Conservation (phyloP, 2,888 invertebrate species). For the Leucophenga montana region DNA sequence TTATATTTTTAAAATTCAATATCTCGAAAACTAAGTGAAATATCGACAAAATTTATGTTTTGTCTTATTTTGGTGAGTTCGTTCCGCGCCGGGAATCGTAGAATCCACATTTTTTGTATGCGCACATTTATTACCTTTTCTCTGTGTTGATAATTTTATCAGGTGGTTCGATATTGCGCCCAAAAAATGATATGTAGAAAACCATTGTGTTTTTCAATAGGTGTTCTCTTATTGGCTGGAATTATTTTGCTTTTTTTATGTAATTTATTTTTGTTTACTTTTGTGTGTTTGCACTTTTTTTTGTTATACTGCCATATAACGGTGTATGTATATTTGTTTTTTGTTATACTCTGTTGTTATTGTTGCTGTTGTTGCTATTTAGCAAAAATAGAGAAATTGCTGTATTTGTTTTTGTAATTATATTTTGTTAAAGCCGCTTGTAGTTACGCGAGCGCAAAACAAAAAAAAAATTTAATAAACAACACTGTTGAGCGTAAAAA, state of each 20-base stretch:
- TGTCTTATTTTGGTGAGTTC: too few relatives aligned
- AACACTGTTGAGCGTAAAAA: not conserved
- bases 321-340: conserved; percentile 32
- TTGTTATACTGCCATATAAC: conserved; percentile 26
- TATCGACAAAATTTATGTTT: too few relatives aligned
- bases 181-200: conserved; percentile 70
- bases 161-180: conserved; percentile 65
- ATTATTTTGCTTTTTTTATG: conserved; percentile 38
- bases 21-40: too few relatives aligned
- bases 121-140: conserved; percentile 58
- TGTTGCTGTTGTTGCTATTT: conserved; percentile 10
- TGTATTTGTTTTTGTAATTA: conserved; percentile 57
- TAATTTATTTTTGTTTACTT: conserved; percentile 53
- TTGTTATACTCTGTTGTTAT: not conserved
- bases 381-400: conserved; percentile 3
- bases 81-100: too few relatives aligned
- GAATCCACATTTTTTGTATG: too few relatives aligned
- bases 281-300: conserved; percentile 29
- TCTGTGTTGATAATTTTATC: conserved; percentile 67
- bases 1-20: too few relatives aligned
- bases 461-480: too few relatives aligned
- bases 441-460: conserved; percentile 20
- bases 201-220: conserved; percentile 60
- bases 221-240: conserved; percentile 32
- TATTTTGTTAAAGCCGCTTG: conserved; percentile 42